phyloP scores from a whole-genome alignment of 2,888 invertebrate genomes.

The Oasisia sp. region DNA sequence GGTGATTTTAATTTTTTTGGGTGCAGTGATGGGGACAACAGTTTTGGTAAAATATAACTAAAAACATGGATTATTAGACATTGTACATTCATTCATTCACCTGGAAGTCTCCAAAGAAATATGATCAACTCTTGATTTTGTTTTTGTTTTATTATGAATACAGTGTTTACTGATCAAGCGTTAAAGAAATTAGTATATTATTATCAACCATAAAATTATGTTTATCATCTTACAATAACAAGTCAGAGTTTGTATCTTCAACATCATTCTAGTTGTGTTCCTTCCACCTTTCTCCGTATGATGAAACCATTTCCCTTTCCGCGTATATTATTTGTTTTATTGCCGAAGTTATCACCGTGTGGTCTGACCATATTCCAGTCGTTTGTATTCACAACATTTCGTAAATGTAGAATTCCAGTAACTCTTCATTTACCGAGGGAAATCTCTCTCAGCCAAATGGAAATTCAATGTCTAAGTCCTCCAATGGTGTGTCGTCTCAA shows the following conservation, averaged over 20 bases:
- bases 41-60: too few species aligned
- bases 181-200: too few species aligned
- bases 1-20: too few species aligned
- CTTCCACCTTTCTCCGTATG: background rate
- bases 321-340: background rate
- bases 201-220: background rate
- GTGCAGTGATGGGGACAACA: too few species aligned
- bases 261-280: background rate
- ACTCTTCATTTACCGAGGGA: background rate
- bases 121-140: too few species aligned
- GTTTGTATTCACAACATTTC: background rate
- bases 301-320: background rate
- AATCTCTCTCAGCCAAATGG: slow-evolving; percentile 8
- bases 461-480: background rate
- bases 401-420: background rate
- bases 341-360: background rate
- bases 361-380: background rate
- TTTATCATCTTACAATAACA: background rate
- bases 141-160: too few species aligned
- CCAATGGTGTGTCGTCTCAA: background rate
- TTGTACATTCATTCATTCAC: too few species aligned
- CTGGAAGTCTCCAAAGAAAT: too few species aligned
- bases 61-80: too few species aligned
- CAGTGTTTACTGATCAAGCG: too few species aligned
- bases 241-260: background rate